Evolutionary conservation across 2,888 invertebrate genomes (phyloP).

Genomic region (Emmelina monodactyla): DNA sequence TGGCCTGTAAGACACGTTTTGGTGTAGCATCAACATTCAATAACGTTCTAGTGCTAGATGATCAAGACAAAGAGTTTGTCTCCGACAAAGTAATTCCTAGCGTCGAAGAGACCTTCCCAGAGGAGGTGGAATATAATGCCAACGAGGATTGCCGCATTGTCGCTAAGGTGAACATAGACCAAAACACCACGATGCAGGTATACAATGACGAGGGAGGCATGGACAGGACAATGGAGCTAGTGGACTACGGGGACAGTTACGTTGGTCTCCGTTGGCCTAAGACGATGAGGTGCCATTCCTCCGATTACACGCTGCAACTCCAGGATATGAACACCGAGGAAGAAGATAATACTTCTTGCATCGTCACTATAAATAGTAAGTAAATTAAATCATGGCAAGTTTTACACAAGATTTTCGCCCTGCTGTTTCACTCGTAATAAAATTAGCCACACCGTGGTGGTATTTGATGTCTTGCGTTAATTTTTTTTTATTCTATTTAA

Average conservation of each 20-base stretch:
- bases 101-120: neutral
- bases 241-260: neutral
- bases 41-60: neutral
- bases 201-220: neutral
- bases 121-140: neutral
- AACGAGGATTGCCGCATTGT: neutral
- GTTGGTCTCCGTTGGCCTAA: too few relatives aligned
- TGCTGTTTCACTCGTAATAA: too few relatives aligned
- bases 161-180: neutral
- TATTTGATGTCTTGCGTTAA: too few relatives aligned
- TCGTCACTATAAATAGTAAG: too few relatives aligned
- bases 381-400: too few relatives aligned
- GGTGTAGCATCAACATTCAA: neutral
- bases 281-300: too few relatives aligned
- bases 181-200: neutral
- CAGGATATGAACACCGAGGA: too few relatives aligned
- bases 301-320: too few relatives aligned
- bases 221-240: neutral
- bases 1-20: neutral
- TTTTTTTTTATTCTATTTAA: too few relatives aligned
- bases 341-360: too few relatives aligned
- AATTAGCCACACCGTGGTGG: too few relatives aligned
- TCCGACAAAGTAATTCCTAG: neutral
- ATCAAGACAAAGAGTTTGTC: neutral
- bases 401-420: too few relatives aligned